phyloP scores from a whole-genome alignment of 2,888 invertebrate species.

The Apotomis betuletana region DNA sequence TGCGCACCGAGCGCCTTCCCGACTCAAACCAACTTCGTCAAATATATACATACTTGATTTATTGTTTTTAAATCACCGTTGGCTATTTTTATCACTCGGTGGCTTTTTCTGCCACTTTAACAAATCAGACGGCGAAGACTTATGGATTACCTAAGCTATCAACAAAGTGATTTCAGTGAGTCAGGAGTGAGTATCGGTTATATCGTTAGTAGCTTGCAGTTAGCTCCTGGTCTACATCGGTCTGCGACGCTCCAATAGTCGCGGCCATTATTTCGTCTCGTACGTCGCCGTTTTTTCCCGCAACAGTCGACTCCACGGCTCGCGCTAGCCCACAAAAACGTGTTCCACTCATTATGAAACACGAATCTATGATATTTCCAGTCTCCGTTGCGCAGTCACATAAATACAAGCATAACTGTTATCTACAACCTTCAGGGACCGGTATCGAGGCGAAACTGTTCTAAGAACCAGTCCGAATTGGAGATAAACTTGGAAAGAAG shows the following conservation, averaged over 20 bases:
- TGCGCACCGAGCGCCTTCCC: neutral
- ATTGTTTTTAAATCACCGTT: no score
- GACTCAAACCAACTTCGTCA: neutral
- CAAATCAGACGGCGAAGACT: no score
- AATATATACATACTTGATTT: neutral
- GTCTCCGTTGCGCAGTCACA: conserved; percentile 73
- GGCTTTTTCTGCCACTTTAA: no score
- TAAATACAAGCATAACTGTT: conserved; percentile 81
- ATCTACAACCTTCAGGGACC: conserved; percentile 79
- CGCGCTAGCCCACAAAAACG: conserved; percentile 68
- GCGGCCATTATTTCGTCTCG: conserved; percentile 67
- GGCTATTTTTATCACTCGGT: no score
- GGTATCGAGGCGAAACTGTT: conserved; percentile 81
- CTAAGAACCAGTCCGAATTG: conserved; percentile 80
- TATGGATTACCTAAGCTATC: no score
- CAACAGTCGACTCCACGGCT: conserved; percentile 62
- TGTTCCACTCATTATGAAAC: conserved; percentile 81
- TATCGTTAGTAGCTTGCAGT: conserved; percentile 1
- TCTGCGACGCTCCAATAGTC: conserved; percentile 70
- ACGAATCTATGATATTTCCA: conserved; percentile 79
- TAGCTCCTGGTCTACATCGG: conserved; percentile 53
- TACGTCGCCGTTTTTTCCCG: conserved; percentile 42
- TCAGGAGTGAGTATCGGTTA: neutral
- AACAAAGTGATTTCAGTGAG: no score
- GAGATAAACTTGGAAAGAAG: conserved; percentile 54